phyloP scores from a whole-genome alignment of 2,888 invertebrate genomes.

The Dasysyrphus tricinctus region DNA sequence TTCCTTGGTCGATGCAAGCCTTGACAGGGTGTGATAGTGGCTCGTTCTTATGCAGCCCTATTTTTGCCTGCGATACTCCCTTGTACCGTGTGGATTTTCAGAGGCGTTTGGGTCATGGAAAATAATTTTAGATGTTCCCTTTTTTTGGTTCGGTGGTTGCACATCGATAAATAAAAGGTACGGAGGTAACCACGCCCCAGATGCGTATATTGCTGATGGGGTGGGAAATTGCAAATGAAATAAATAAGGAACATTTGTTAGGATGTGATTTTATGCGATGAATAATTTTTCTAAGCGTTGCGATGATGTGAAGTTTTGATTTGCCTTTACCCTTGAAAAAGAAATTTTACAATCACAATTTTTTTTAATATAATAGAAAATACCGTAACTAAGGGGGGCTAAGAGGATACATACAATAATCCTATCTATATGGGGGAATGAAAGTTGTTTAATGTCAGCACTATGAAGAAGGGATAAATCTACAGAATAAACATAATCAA shows the following conservation, averaged over 20 bases:
- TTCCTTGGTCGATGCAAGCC: conserved; percentile 54
- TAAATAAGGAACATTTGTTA: conserved; percentile 1
- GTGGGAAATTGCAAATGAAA: conserved; percentile 54
- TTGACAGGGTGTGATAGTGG: conserved; percentile 72
- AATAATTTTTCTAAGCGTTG: not conserved
- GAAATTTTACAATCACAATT: not conserved
- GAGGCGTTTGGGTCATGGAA: conserved; percentile 76
- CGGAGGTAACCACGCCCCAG: conserved; percentile 72
- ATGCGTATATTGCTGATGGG: conserved; percentile 49
- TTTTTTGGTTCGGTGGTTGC: conserved; percentile 66
- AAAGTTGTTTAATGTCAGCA: too few relatives aligned
- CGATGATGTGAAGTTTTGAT: not conserved
- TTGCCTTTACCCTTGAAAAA: not conserved
- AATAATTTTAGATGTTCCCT: conserved; percentile 72
- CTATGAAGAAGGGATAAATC: too few relatives aligned
- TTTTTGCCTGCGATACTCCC: conserved; percentile 75
- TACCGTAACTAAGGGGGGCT: too few relatives aligned
- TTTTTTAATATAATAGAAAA: too few relatives aligned
- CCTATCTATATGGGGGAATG: too few relatives aligned
- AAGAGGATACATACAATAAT: too few relatives aligned
- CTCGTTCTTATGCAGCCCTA: conserved; percentile 71
- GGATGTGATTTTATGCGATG: conserved; percentile 11
- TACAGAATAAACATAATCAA: too few relatives aligned
- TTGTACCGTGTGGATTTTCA: conserved; percentile 75
- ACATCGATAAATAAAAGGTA: conserved; percentile 64